Evolutionary conservation across 1,140 invertebrate genomes (phyloP), one percentile per base, ranked within the genome.

Genomic region (Leptopilina clavipes): DNA sequence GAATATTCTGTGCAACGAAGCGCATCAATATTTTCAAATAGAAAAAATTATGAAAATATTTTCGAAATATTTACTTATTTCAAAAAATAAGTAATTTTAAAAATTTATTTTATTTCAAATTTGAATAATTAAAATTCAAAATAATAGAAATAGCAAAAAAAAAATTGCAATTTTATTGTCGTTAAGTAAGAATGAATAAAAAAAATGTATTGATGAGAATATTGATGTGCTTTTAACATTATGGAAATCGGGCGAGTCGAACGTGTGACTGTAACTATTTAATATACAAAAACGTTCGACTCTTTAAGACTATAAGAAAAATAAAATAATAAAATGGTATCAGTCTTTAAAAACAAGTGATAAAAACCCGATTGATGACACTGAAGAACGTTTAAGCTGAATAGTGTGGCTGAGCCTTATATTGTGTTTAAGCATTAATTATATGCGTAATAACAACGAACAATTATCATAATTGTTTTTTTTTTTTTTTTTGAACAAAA

Each of bases 331-430:
- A 40, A 40, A 76, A 77, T 79, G 72, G 73, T 78, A 84, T 84
- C 83, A 85, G 80, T 85, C 83, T 83, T 84, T 74, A 40, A 65
- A 84, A 76, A 18, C 43, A 52, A 73, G 74, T 75, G 72, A 54
- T 72, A 45, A 44, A 78, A 44, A 78, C 78, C 43, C 76, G 70
- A 44, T 37, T 22, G 70, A 76, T 77, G 71, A 79, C 73, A 70
- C 70, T 56, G 75, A 74, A 54, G 70, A 65, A 73, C n/a, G 40
- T 70, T 43, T 43, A 73, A 59, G 31, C 43, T 73, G 72, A 54
- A 56, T 56, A 12, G 17, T 17, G 31, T 19, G 22, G 22, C 9
- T 31, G 31, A 17, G 17, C 40, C 25, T 40, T 40, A 40, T 40
- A 22, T 31, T 31, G n/a, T 10, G n/a, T 7, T 65, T n/a, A 65